Base-by-base conservation (phyloP, 2,888 invertebrate genomes). In the Parnassius orleans region DNA sequence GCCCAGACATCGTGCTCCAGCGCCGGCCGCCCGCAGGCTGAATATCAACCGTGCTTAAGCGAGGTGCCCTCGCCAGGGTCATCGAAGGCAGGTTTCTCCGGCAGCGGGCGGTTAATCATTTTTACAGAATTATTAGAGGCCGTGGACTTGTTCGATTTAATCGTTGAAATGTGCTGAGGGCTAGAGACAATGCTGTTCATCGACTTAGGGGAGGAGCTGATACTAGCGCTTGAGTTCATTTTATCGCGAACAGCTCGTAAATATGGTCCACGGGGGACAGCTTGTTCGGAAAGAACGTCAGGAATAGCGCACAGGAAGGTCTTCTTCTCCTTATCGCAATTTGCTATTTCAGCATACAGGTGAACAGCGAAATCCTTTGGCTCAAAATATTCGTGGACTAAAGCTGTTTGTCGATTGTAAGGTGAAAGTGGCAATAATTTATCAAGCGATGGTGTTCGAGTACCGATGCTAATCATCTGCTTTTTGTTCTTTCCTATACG, bases 61-160 rank as follows among this genome's bases (percentile, higher is more conserved):
- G 93, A 89, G 2, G 88, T 81, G 2, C 88, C 89, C 60, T 87
- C 89, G n/a, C 84, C 88, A 3, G 83, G 79, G 69, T 88, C 87
- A 51, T 76, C 57, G 33, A 67, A 63, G 43, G 65, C 82, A 15
- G 95, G 95, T 76, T 94, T 94, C 66, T 93, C 93, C 1, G 95
- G 95, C 47, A 95, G 83, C n/a, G 95, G 95, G 68, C 95, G 89
- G 72, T 94, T 93, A 42, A 94, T 90, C 94, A 95, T 95, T 72
- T 92, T 93, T 41, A 80, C 86, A 2, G 89, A 86, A n/a, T 87
- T 83, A 44, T 87, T 88, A 1, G 93, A 90, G 10, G 79, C 66
- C 10, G 76, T 80, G 1, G 82, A 81, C 66, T 78, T 80, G 58
- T 74, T 77, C 1, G 84, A 83, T 69, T 81, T 83, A 5, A 83